Evolutionary conservation across 2,113 vertebrate genomes (phyloP).

Genomic region (Semnopithecus entellus): DNA sequence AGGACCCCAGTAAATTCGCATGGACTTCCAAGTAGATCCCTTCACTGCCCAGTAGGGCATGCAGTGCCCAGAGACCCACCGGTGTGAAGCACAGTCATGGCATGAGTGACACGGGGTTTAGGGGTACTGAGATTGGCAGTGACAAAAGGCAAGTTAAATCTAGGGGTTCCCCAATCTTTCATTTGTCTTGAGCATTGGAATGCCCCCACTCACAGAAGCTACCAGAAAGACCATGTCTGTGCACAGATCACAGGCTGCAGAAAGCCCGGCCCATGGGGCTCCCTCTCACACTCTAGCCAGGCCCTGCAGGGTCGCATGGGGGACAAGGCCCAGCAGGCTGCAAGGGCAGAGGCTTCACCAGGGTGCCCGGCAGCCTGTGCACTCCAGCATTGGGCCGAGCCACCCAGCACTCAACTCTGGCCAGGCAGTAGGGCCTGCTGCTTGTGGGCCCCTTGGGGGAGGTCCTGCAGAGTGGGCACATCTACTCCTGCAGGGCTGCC

Average conservation of each 20-base stretch:
- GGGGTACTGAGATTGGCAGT: background rate
- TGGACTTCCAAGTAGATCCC: background rate
- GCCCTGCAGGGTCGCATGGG: background rate
- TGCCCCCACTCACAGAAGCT: background rate
- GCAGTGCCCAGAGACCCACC: background rate
- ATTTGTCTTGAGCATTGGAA: background rate
- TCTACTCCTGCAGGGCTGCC: background rate
- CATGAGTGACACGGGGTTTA: background rate
- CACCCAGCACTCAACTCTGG: background rate
- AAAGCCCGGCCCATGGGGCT: background rate
- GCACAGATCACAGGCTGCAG: background rate
- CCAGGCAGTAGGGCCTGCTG: fast-evolving
- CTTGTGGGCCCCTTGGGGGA: background rate
- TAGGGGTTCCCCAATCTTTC: background rate
- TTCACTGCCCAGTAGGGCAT: background rate
- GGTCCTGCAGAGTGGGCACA: background rate
- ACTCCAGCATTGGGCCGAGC: too few relatives aligned
- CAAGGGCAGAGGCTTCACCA: background rate
- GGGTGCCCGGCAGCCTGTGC: background rate
- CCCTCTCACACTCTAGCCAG: background rate
- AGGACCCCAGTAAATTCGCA: background rate
- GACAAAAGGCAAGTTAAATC: background rate
- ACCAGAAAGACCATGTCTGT: background rate
- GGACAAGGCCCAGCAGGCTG: background rate
- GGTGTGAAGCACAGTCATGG: fast-evolving